phyloP scores from a whole-genome alignment of 2,797 vertebrate genomes.

The Amphiprion clarkii region DNA sequence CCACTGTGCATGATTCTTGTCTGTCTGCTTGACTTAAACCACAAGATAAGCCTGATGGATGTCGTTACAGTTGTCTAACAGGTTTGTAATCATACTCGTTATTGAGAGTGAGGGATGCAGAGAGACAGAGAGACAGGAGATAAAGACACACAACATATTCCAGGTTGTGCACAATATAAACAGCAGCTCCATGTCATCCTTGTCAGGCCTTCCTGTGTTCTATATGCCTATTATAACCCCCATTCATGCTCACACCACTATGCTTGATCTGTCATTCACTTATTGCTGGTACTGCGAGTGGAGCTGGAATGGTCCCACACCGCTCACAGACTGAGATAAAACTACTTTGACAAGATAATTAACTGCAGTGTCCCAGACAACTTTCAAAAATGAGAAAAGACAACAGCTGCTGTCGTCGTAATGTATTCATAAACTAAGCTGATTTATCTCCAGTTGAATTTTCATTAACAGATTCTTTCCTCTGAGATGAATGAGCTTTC shows the following conservation, averaged over 20 bases:
- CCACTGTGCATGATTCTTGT: constrained; percentile 45
- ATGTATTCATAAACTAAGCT: not conserved
- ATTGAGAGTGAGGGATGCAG: constrained; percentile 23
- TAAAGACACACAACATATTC: not conserved
- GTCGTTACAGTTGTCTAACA: constrained; percentile 55
- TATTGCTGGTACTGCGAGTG: not conserved
- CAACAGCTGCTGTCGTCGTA: not conserved
- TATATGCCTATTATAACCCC: constrained; percentile 1
- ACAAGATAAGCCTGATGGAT: constrained; percentile 71
- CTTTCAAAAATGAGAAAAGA: not conserved
- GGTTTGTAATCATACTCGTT: constrained; percentile 70
- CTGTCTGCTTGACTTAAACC: constrained; percentile 56
- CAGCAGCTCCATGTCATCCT: constrained; percentile 17
- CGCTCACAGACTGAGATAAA: not conserved
- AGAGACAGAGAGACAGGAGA: not conserved
- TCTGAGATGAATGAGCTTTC: not conserved
- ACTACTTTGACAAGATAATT: not conserved
- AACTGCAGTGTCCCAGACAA: constrained; percentile 4
- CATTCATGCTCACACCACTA: constrained; percentile 14
- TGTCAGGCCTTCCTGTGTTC: constrained; percentile 26
- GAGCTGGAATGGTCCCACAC: not conserved
- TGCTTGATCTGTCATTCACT: constrained; percentile 11
- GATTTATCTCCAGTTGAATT: not conserved
- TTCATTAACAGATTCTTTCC: not conserved
- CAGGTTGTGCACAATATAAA: constrained; percentile 24